Base-by-base conservation (phyloP, 2,113 vertebrate species). In the Emydura subglobosa region DNA sequence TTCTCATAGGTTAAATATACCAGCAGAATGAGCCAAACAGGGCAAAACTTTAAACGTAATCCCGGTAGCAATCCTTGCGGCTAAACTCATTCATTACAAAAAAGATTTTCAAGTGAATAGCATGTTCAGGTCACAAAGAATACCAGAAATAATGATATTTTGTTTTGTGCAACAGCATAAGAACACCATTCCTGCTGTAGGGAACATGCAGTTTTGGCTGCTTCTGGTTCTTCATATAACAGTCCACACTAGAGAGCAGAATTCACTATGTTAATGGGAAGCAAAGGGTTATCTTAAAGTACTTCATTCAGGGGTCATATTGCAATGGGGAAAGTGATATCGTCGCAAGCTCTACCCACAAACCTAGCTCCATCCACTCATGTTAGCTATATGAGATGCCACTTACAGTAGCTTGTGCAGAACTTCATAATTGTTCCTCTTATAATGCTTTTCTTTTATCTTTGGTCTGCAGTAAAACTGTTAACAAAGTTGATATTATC, bases 41-140 rank as follows among this genome's bases (percentile, higher is more conserved):
- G 87, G 47, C 39, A 92, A 91, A 94, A 83, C 5, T 72, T 39
- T 51, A n/a, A 82, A 13, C 0, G 0, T 4, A 3, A 1, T 87
- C 4, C 17, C 95, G 87, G 51, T 22, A 10, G 3, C 79, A 84
- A 21, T 6, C 53, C 24, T 79, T 3, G 0, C 89, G 59, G 3
- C 1, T 59, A 79, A 10, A 68, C 31, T 82, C 74, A 47, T 12
- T 47, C 24, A 44, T 13, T 12, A 21, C 39, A 42, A 44, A 78
- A 78, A 47, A 78, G 6, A 47, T 27, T 47, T 27, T 78, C 22
- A 44, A 12, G 11, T 29, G 42, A 78, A 44, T 47, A 47, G 11
- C 42, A 4, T 78, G 22, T 78, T 78, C 42, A 78, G 10, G 42
- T 78, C 25, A 29, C 74, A 78, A 27, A 27, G 24, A 44, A 13